Evolutionary conservation across 2,797 vertebrate genomes (phyloP).

Genomic region (Sphenopsis melanotis): DNA sequence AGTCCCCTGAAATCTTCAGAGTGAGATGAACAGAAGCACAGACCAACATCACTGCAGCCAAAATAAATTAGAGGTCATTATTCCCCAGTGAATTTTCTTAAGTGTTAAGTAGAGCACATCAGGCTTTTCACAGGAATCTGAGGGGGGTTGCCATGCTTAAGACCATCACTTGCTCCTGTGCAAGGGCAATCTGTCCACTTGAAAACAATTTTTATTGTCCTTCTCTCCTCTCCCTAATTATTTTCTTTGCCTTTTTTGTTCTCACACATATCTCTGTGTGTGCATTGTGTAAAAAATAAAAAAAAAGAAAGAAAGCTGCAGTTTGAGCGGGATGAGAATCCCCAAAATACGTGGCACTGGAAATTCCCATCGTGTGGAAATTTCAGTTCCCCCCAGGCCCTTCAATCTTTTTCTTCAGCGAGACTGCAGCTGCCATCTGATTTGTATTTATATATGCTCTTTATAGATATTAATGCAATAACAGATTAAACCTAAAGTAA

Average conservation of each 20-base stretch:
- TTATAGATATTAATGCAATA: slow-evolving; percentile 67
- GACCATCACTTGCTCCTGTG: not conserved
- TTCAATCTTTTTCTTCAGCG: not conserved
- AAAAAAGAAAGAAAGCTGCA: not conserved
- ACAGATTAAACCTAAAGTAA: slow-evolving; percentile 59
- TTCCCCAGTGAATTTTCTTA: slow-evolving; percentile 30
- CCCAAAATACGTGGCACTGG: not conserved
- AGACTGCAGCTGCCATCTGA: slow-evolving; percentile 56
- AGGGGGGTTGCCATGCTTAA: not conserved
- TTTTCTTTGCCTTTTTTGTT: not conserved
- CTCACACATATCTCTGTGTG: not conserved
- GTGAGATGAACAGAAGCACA: slow-evolving; percentile 30
- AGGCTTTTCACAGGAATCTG: slow-evolving; percentile 29
- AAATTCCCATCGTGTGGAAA: not conserved
- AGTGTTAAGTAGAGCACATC: slow-evolving; percentile 42
- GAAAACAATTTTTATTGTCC: not conserved
- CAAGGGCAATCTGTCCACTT: slow-evolving; percentile 34
- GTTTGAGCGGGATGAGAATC: not conserved
- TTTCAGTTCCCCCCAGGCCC: not conserved
- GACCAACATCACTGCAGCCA: slow-evolving; percentile 38
- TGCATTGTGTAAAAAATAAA: not conserved
- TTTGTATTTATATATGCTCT: slow-evolving; percentile 65
- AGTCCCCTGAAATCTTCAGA: slow-evolving; percentile 54
- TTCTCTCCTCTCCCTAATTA: not conserved
- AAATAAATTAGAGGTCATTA: slow-evolving; percentile 65